phyloP scores from a whole-genome alignment of 2,113 vertebrate genomes.

The Centrocercus urophasianus region DNA sequence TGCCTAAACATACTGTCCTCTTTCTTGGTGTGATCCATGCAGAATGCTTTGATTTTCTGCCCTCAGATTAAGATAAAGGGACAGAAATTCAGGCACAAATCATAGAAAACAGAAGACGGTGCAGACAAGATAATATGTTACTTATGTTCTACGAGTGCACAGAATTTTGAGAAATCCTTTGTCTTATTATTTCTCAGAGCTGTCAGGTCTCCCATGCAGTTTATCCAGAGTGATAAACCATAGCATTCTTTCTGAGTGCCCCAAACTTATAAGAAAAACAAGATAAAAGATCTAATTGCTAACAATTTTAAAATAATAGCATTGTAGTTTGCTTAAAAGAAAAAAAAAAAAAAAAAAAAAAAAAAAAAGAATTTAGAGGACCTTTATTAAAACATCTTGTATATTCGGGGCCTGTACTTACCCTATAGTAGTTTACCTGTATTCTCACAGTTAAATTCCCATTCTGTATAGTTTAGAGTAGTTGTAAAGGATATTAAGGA shows the following conservation, averaged over 20 bases:
- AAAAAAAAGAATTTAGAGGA: neutral
- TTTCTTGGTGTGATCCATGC: neutral
- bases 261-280: neutral
- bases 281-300: neutral
- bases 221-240: neutral
- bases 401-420: neutral
- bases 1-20: accelerated
- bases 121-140: neutral
- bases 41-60: conserved; percentile 6
- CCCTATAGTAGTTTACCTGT: neutral
- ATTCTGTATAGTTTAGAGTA: conserved; percentile 27
- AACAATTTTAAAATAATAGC: neutral
- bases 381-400: neutral
- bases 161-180: neutral
- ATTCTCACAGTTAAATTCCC: neutral
- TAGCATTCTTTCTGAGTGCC: neutral
- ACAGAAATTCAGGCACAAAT: neutral
- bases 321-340: neutral
- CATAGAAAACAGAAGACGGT: neutral
- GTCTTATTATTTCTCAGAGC: neutral
- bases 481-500: conserved; percentile 37
- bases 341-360: no score
- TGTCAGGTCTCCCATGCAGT: neutral
- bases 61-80: neutral
- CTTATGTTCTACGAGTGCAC: neutral